phyloP scores from a whole-genome alignment of 2,113 vertebrate genomes.

The Myxocyprinus asiaticus region DNA sequence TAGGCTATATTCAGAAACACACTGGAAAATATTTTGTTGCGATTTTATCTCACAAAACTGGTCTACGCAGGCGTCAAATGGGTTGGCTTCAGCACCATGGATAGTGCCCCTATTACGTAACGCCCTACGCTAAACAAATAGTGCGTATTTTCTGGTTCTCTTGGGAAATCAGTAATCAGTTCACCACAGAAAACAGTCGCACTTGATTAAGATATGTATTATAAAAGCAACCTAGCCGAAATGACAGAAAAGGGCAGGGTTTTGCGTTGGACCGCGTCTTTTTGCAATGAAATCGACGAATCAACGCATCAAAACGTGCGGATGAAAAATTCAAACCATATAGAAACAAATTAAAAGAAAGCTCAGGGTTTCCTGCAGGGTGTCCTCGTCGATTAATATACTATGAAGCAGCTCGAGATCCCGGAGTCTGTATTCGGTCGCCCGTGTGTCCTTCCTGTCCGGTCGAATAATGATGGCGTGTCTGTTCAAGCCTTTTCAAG shows the following conservation, averaged over 20 bases:
- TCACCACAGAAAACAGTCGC: too few species aligned
- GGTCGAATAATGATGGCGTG: background rate
- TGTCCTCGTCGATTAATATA: background rate
- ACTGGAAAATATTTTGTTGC: background rate
- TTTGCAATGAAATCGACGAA: background rate
- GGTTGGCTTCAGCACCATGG: constrained; percentile 34
- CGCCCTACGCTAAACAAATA: background rate
- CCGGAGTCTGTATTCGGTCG: constrained; percentile 1
- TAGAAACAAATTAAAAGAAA: background rate
- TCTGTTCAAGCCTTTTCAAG: background rate
- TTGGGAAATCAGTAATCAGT: background rate
- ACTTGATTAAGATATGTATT: background rate
- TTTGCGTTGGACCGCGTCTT: too few species aligned
- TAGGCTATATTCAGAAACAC: too few species aligned
- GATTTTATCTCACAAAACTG: background rate
- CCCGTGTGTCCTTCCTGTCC: constrained; percentile 7
- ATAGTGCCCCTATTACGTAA: constrained; percentile 33
- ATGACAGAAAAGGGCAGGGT: too few species aligned
- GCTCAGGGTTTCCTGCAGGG: background rate
- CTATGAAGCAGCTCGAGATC: constrained; percentile 7
- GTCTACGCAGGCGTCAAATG: background rate
- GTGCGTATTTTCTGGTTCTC: background rate
- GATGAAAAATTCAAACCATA: background rate
- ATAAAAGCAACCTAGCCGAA: too few species aligned
- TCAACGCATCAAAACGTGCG: background rate